phyloP scores from a whole-genome alignment of 2,113 vertebrate genomes.

The Atherinomorus stipes region DNA sequence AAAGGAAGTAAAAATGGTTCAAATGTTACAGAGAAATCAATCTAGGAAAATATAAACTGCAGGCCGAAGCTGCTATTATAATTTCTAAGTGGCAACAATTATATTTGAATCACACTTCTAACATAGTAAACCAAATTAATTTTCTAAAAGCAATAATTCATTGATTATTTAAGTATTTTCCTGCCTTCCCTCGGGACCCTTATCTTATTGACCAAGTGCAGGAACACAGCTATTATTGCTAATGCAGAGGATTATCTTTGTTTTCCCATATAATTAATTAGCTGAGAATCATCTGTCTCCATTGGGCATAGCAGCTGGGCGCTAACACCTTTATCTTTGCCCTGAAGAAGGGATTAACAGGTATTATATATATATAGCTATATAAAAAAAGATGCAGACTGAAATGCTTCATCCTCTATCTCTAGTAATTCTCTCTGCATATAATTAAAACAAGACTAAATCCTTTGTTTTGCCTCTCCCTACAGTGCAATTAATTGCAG shows the following conservation, averaged over 20 bases:
- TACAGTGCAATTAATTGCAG: neutral
- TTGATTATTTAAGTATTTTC: conserved; percentile 32
- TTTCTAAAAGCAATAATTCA: conserved; percentile 32
- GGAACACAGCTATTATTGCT: conserved; percentile 31
- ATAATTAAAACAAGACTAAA: neutral
- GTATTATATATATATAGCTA: too few species aligned
- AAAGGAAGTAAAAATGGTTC: neutral
- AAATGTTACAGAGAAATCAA: neutral
- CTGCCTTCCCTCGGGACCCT: conserved; percentile 28
- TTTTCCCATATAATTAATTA: conserved; percentile 68
- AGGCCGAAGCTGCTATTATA: neutral
- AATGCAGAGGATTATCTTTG: conserved; percentile 51
- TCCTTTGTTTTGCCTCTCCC: conserved; percentile 1
- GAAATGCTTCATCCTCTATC: conserved; percentile 41
- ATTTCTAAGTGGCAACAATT: conserved; percentile 10
- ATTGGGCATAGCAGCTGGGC: conserved; percentile 39
- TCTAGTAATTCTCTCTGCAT: conserved; percentile 2
- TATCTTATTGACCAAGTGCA: conserved; percentile 51
- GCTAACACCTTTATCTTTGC: conserved; percentile 49
- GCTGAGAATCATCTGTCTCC: conserved; percentile 52
- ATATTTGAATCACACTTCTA: neutral
- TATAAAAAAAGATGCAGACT: conserved; percentile 21
- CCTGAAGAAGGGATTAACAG: conserved; percentile 61
- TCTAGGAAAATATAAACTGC: neutral
- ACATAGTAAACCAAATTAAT: conserved; percentile 20